A percentile compares a stretch with the other conserved stretches of the same genome.
These are phyloP conservation scores for Sympetrum striolatum DNA, from an alignment of 2,888 invertebrate species.

Conservation along the genomic window DNA sequence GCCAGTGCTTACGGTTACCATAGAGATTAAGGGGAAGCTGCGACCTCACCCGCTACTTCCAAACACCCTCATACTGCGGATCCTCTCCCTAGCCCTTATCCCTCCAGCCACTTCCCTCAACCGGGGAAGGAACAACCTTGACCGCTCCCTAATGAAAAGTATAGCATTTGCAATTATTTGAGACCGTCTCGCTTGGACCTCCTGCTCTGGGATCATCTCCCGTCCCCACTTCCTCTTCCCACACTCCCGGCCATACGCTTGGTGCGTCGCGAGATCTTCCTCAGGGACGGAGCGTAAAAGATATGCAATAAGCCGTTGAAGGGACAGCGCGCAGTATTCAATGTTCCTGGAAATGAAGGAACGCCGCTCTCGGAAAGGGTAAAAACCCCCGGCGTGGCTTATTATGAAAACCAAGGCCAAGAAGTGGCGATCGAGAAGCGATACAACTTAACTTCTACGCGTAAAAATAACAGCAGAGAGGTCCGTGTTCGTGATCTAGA, in stretches of 20 bases:
- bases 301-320: neutral
- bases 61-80: neutral
- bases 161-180: constrained; percentile 38
- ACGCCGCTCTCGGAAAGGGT: neutral
- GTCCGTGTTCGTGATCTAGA: no score
- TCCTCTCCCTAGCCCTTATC: neutral
- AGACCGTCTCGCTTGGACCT: neutral
- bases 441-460: neutral
- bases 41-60: neutral
- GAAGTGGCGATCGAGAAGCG: neutral
- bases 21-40: neutral
- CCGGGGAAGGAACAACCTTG: constrained; percentile 12
- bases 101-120: neutral
- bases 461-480: neutral
- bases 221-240: neutral
- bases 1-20: neutral
- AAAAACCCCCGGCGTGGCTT: neutral
- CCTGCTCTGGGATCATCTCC: neutral
- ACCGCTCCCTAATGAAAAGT: constrained; percentile 28
- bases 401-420: neutral
- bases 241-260: neutral
- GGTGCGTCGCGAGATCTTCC: neutral
- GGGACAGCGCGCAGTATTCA: neutral
- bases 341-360: neutral
- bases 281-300: neutral